Evolutionary conservation across 1,140 invertebrate genomes (phyloP).

Genomic region (Stegodyphus mimosarum): DNA sequence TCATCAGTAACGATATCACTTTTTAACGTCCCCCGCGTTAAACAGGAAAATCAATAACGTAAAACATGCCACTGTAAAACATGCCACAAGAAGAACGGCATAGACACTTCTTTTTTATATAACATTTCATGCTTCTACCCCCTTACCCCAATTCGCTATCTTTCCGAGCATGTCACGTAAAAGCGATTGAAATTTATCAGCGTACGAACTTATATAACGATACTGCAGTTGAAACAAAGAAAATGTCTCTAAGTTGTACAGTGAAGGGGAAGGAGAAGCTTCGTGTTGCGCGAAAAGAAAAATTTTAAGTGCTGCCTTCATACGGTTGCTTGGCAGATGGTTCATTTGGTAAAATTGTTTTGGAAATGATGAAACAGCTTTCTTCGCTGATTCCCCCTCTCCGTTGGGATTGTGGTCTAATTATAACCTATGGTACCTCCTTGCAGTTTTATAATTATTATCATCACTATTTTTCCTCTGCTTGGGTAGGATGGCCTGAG

Average conservation of each 20-base stretch:
- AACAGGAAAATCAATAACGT: not conserved
- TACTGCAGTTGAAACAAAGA: constrained; percentile 2
- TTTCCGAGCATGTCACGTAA: not conserved
- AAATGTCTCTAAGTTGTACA: not conserved
- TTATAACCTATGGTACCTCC: constrained; percentile 28
- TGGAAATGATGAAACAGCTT: not conserved
- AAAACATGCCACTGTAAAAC: constrained; percentile 1
- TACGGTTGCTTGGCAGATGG: constrained; percentile 5
- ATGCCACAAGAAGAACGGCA: not conserved
- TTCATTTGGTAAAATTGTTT: constrained; percentile 22
- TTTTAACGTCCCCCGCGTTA: not conserved
- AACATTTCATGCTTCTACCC: too few species aligned
- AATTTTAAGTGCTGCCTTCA: not conserved
- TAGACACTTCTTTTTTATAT: not conserved
- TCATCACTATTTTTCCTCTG: not conserved
- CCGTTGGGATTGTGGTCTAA: constrained; percentile 5
- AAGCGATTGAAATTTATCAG: constrained; percentile 10
- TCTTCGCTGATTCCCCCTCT: not conserved
- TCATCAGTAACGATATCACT: not conserved
- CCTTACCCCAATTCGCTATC: too few species aligned
- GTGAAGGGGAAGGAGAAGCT: not conserved
- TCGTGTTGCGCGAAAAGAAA: not conserved
- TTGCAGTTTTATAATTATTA: constrained; percentile 27
- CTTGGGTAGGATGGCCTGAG: too few species aligned
- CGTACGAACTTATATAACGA: not conserved